These are phyloP conservation scores for Takifugu flavidus DNA, from an alignment of 2,113 vertebrate species.

Conservation along the genomic window DNA sequence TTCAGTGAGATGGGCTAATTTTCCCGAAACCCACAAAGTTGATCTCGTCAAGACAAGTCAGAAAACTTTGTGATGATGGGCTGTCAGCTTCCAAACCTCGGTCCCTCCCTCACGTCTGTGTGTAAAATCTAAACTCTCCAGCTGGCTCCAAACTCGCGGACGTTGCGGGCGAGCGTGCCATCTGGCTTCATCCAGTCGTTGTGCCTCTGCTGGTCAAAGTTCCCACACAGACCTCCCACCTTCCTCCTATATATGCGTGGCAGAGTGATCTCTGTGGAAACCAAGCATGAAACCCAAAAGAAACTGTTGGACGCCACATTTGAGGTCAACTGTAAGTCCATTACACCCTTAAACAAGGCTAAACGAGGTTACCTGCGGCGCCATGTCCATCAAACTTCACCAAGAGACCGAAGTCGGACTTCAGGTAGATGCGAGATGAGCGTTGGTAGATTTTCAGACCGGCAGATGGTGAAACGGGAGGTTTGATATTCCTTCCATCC, in stretches of 20 bases:
- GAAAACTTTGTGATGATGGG: no score
- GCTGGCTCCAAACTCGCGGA: constrained; percentile 77
- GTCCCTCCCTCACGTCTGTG: neutral
- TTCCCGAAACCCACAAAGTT: no score
- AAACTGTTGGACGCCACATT: neutral
- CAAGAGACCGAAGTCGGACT: constrained; percentile 84
- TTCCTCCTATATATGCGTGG: constrained; percentile 70
- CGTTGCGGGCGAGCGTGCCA: constrained; percentile 55
- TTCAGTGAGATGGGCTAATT: no score
- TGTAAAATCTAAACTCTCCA: constrained; percentile 70
- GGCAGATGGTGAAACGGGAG: constrained; percentile 66
- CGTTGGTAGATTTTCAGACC: constrained; percentile 73
- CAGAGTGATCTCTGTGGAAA: constrained; percentile 73
- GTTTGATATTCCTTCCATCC: constrained; percentile 65
- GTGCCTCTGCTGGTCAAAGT: constrained; percentile 72
- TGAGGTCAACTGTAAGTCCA: neutral
- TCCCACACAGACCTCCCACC: constrained; percentile 80
- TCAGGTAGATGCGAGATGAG: constrained; percentile 69
- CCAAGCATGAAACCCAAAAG: neutral
- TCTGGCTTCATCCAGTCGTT: constrained; percentile 78
- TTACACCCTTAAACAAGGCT: neutral
- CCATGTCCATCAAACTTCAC: constrained; percentile 72
- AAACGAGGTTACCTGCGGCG: constrained; percentile 71
- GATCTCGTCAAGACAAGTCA: no score
- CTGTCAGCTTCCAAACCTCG: no score